A percentile compares a stretch with the other conserved stretches of the same genome.
Evolutionary conservation across 2,113 vertebrate genomes (phyloP).

Genomic region (Cinclus cinclus): DNA sequence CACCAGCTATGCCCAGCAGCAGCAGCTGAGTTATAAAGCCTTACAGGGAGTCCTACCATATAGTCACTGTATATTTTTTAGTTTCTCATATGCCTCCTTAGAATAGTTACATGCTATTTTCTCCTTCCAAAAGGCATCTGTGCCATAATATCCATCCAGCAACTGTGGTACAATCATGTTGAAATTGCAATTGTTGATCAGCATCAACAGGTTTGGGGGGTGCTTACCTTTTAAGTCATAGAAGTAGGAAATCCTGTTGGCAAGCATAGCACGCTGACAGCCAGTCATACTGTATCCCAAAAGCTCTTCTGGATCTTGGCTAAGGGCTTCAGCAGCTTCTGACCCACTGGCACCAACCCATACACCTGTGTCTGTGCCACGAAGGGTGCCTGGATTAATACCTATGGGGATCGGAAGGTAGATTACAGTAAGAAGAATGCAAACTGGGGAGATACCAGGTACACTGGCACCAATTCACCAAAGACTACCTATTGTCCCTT

Average conservation of each 20-base stretch:
- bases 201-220: background rate
- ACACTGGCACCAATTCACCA: background rate
- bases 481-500: background rate
- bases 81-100: background rate
- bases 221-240: slow-evolving; percentile 88
- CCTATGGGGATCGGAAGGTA: slow-evolving; percentile 68
- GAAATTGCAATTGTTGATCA: background rate
- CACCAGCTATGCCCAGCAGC: background rate
- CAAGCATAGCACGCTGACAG: slow-evolving; percentile 95
- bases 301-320: slow-evolving; percentile 90
- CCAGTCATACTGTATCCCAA: slow-evolving; percentile 99
- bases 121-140: background rate
- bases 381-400: slow-evolving; percentile 81
- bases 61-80: background rate
- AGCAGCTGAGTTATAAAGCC: background rate
- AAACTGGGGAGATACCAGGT: background rate
- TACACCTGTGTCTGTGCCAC: slow-evolving; percentile 88
- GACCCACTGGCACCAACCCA: slow-evolving; percentile 93
- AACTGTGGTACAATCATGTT: background rate
- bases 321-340: slow-evolving; percentile 89
- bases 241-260: slow-evolving; percentile 94
- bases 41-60: background rate
- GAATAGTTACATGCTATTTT: background rate
- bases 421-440: background rate
- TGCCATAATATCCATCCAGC: background rate